A percentile compares a stretch with the other conserved stretches of the same genome.
Conservation (phyloP, 2,797 vertebrate species). For the Myripristis jacobus region DNA sequence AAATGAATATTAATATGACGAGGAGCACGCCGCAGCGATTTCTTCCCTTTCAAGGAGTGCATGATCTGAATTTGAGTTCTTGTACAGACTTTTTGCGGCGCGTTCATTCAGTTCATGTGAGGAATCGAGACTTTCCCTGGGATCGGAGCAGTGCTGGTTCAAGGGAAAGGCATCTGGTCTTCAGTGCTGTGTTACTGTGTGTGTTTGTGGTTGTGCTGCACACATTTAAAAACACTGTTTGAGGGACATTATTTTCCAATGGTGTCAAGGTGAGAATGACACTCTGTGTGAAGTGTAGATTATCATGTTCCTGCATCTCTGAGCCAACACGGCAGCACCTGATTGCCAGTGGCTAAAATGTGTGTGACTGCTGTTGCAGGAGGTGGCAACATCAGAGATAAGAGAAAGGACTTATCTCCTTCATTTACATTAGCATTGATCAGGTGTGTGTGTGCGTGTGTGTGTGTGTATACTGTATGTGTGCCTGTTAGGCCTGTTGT, state of each 20-base stretch:
- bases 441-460: too few relatives aligned
- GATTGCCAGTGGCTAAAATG: too few relatives aligned
- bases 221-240: neutral
- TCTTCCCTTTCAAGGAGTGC: neutral
- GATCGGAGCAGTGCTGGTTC: too few relatives aligned
- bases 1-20: slow-evolving; percentile 19
- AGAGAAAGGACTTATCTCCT: too few relatives aligned
- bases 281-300: neutral
- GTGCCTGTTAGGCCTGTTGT: slow-evolving; percentile 2
- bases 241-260: too few relatives aligned
- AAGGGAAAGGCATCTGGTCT: neutral
- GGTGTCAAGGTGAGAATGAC: neutral
- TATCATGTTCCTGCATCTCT: too few relatives aligned
- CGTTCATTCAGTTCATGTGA: neutral
- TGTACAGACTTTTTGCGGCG: too few relatives aligned
- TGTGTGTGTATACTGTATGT: too few relatives aligned
- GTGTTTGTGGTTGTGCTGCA: neutral
- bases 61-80: neutral
- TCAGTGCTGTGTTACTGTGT: neutral
- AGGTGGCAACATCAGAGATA: too few relatives aligned
- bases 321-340: too few relatives aligned
- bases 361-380: neutral
- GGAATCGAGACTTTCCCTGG: neutral
- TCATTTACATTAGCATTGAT: too few relatives aligned
- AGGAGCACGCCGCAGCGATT: slow-evolving; percentile 17